Base-by-base conservation (phyloP, 2,888 invertebrate species). In the Hesperia comma region DNA sequence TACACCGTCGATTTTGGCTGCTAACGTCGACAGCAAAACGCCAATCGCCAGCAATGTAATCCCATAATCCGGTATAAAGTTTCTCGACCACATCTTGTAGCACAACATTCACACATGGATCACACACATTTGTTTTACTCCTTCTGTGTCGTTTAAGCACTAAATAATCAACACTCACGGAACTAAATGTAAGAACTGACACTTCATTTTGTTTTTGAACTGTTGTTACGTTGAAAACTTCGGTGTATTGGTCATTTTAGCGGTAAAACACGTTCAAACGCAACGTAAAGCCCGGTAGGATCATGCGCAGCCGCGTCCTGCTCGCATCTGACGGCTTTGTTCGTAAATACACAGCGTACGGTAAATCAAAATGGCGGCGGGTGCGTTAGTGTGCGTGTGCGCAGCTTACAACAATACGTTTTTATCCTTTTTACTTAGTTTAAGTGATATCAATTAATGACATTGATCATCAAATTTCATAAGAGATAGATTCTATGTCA, bases 51-150 rank as follows among this genome's bases (percentile, higher is more conserved):
- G 86, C 89, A 93, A 90, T 89, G 88, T 93, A 94, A 94, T 94
- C 94, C 94, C 94, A 94, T 94, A 94, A 94, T 94, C 94, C 94
- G 94, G 93, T 92, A 89, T 93, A 93, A 93, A 93, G 93, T 94
- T 94, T 91, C 94, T 94, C 93, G 94, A 94, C 94, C 94, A 94
- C 94, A 94, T 95, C 94, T 94, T 94, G 90, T 82, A 87, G 83
- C 93, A 93, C 91, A 91, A 93, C 93, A 93, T 90, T 90, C 89
- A 93, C 93, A 92, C 90, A 92, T 90, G 91, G 89, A 91, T 86
- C 90, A 89, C 91, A 92, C 92, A 92, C 93, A 92, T 92, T 92
- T 91, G 91, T 91, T 92, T 90, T 87, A 89, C 88, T 86, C 87
- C 87, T 86, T 85, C 83, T 86, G 81, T 87, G 86, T 89, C 81